These are phyloP conservation scores for Epistrophe eligans DNA, from an alignment of 2,888 invertebrate species.

Conservation along the genomic window DNA sequence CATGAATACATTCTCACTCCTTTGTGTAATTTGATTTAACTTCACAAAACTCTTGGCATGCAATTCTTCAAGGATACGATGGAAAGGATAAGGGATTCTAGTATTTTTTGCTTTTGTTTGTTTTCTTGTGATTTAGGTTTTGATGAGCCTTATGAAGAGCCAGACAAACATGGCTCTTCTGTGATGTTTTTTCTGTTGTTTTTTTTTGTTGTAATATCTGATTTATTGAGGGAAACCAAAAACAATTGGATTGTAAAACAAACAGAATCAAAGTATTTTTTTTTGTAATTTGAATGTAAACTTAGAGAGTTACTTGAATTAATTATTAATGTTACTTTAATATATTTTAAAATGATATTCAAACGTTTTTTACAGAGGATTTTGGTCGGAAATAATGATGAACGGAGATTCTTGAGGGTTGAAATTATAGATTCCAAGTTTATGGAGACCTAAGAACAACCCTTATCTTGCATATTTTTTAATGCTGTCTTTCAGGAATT, in stretches of 20 bases:
- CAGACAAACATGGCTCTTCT: constrained; percentile 11
- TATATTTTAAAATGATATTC: background rate
- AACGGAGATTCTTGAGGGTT: too few species aligned
- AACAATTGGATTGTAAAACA: background rate
- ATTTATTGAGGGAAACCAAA: constrained; percentile 2
- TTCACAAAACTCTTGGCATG: constrained; percentile 21
- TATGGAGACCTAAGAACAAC: too few species aligned
- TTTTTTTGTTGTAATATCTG: background rate
- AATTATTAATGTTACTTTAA: background rate
- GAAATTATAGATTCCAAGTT: too few species aligned
- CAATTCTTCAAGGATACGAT: constrained; percentile 3
- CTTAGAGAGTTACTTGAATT: background rate
- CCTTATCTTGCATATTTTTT: too few species aligned
- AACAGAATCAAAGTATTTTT: background rate
- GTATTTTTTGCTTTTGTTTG: constrained; percentile 11
- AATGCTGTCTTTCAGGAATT: too few species aligned
- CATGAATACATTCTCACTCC: constrained; percentile 34
- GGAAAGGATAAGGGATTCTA: background rate
- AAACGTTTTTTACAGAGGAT: too few species aligned
- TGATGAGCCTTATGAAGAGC: constrained; percentile 19
- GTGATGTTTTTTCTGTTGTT: background rate
- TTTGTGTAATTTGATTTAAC: constrained; percentile 36
- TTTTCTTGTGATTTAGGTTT: constrained; percentile 23
- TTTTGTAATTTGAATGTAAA: background rate
- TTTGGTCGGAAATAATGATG: too few species aligned